Base-by-base conservation (phyloP, 1,140 invertebrate species). In the Caenorhabditis remanei region DNA sequence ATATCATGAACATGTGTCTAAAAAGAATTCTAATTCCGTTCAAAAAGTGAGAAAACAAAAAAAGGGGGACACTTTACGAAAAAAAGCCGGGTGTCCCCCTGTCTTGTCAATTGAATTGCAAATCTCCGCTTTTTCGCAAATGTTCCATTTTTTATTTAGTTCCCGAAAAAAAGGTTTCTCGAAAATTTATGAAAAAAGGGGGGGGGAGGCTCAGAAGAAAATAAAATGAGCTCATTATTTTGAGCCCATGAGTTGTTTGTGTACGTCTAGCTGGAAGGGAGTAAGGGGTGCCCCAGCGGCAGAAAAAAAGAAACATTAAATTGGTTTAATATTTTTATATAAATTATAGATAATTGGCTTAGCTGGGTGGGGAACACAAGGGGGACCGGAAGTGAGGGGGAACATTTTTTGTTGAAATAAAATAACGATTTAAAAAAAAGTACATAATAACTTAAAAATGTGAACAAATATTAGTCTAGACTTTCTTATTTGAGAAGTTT, bases 191-290 rank as follows among this genome's bases (percentile, higher is more conserved):
- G 65, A 71, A 71, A 71, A 71, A 71, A 14, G 1, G 8, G n/a
- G 21, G 4, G 16, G 56, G 56, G 56, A 21, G 56, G 14, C 7
- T 6, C 16, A 32, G 65, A 41, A 21, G 41, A 6, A 8, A 24
- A 71, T 32, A 32, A 32, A 32, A 32, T 32, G 16, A 2, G 65
- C 65, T 71, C 65, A 71, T 71, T 71, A 71, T 71, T 71, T 71
- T 71, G 65, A 71, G 65, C 65, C 65, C 24, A 21, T 24, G 61
- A 71, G 65, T 71, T 71, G 65, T 71, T 71, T 71, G 65, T 71
- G 11, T 71, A 14, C 19, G 40, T 5, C 43, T 24, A 24, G n/a
- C 8, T n/a, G n/a, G 56, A 21, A 21, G 56, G 1, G 56, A 9
- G n/a, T 19, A 24, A 24, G 14, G 56, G 56, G n/a, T 9, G 11